Evolutionary conservation across 2,888 invertebrate species (phyloP).

Genomic region (Hyposoter dolosus): DNA sequence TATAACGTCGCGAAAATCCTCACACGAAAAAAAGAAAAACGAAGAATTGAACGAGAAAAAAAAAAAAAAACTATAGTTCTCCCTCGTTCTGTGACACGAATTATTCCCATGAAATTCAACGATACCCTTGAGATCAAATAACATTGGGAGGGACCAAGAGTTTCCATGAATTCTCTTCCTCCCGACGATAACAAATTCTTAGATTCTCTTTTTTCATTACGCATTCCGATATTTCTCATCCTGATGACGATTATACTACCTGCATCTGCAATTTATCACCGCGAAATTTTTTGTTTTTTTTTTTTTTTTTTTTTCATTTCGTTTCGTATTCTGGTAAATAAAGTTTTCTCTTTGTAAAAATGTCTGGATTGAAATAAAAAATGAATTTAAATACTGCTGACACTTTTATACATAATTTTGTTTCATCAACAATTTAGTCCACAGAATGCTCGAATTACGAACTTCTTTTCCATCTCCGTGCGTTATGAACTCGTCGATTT

Average conservation of each 20-base stretch:
- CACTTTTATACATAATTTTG: neutral
- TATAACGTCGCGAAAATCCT: conserved; percentile 14
- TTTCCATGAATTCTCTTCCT: neutral
- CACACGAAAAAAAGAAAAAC: neutral
- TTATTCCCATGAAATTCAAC: conserved; percentile 57
- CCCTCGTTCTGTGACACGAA: conserved; percentile 48
- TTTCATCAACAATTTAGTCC: neutral
- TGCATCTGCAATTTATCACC: neutral
- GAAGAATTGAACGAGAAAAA: neutral
- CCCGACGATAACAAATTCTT: conserved; percentile 2
- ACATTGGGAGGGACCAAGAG: neutral
- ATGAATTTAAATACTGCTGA: neutral
- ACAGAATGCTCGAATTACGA: neutral
- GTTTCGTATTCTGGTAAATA: neutral
- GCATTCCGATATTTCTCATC: neutral
- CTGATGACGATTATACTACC: neutral
- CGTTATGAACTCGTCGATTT: neutral
- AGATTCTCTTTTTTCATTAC: conserved; percentile 5
- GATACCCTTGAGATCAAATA: conserved; percentile 16
- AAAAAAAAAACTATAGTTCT: conserved; percentile 5
- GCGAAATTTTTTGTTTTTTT: too few species aligned
- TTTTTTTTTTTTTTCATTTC: neutral
- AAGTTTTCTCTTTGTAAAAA: too few species aligned
- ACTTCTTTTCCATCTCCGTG: neutral
- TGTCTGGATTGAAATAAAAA: neutral